These are phyloP conservation scores for Drosophila neotestacea DNA, from an alignment of 2,888 invertebrate genomes.

Conservation along the genomic window DNA sequence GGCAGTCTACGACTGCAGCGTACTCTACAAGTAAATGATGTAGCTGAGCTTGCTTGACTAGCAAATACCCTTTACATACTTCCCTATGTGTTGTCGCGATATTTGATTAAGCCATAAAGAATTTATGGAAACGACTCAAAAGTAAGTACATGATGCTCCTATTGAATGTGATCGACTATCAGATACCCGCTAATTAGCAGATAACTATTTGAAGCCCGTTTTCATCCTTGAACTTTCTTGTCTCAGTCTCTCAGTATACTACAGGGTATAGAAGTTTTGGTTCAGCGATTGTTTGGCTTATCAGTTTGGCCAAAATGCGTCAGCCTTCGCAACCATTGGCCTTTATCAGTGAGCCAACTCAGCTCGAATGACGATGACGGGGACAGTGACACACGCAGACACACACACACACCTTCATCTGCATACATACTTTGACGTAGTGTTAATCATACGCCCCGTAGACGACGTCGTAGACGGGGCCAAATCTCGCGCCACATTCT, in stretches of 20 bases:
- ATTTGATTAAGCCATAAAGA: no score
- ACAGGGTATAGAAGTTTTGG: conserved; percentile 28
- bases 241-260: no score
- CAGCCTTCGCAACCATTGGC: conserved; percentile 53
- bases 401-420: neutral
- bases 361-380: conserved; percentile 6
- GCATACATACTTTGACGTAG: conserved; percentile 26
- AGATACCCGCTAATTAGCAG: neutral
- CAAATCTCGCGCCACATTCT: conserved; percentile 7
- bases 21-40: neutral
- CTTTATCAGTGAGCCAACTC: conserved; percentile 40
- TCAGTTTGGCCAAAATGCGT: conserved; percentile 74
- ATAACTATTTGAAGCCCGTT: no score
- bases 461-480: conserved; percentile 5
- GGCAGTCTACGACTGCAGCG: conserved; percentile 11
- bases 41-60: neutral
- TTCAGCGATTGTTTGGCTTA: conserved; percentile 54
- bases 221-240: no score
- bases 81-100: no score
- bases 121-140: neutral
- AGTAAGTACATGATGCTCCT: neutral
- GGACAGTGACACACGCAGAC: conserved; percentile 8
- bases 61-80: conserved; percentile 11
- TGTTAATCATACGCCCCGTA: conserved; percentile 57
- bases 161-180: neutral